Evolutionary conservation across 1,140 invertebrate genomes (phyloP).

Genomic region (Chrysoperla carnea): DNA sequence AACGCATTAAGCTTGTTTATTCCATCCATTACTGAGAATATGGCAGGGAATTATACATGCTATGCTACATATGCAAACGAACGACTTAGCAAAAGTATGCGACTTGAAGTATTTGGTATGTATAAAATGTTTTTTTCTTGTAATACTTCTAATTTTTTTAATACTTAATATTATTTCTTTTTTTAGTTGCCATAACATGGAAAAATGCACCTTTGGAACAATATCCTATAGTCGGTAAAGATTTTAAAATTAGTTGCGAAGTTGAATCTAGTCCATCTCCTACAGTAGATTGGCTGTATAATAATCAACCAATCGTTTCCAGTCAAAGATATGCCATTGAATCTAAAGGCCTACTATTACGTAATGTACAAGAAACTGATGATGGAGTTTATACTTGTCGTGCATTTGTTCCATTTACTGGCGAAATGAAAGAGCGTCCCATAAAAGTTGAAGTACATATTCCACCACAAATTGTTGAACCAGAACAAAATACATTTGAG

Average conservation of each 20-base stretch:
- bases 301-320: slow-evolving; percentile 35
- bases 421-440: slow-evolving; percentile 49
- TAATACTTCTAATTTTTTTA: neutral
- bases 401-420: slow-evolving; percentile 61
- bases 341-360: slow-evolving; percentile 57
- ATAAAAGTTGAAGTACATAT: slow-evolving; percentile 69
- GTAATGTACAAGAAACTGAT: slow-evolving; percentile 58
- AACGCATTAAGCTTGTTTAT: slow-evolving; percentile 52
- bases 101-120: slow-evolving; percentile 57
- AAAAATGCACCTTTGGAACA: slow-evolving; percentile 70
- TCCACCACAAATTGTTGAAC: slow-evolving; percentile 43
- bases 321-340: slow-evolving; percentile 56
- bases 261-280: slow-evolving; percentile 72
- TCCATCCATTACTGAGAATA: slow-evolving; percentile 47
- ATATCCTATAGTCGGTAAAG: slow-evolving; percentile 53
- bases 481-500: slow-evolving; percentile 38
- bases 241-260: slow-evolving; percentile 64
- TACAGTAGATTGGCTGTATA: slow-evolving; percentile 64
- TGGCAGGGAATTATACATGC: slow-evolving; percentile 71
- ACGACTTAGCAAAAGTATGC: slow-evolving; percentile 40
- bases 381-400: slow-evolving; percentile 73
- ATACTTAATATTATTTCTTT: slow-evolving; percentile 9
- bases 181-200: slow-evolving; percentile 67
- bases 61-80: slow-evolving; percentile 54
- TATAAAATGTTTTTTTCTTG: slow-evolving; percentile 5